These are phyloP conservation scores for Pectinophora gossypiella DNA, from an alignment of 1,140 invertebrate genomes.

Conservation along the genomic window DNA sequence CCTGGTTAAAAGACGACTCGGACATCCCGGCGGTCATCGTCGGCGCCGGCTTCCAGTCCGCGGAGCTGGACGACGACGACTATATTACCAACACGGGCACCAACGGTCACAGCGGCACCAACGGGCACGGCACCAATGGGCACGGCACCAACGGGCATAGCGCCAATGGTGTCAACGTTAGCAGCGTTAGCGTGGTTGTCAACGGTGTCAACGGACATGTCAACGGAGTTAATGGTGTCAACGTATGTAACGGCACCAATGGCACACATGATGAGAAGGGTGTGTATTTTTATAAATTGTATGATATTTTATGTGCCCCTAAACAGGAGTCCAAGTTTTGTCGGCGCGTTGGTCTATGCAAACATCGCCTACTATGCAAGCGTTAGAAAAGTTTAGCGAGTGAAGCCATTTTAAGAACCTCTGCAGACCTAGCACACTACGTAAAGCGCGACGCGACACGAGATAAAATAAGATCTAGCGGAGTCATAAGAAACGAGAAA, in stretches of 20 bases:
- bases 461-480: no score
- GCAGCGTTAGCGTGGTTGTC: no score
- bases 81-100: background rate
- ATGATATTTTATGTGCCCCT: background rate
- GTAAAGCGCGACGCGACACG: no score
- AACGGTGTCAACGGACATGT: constrained; percentile 32
- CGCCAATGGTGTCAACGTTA: constrained; percentile 23
- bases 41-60: constrained; percentile 42
- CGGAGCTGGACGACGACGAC: constrained; percentile 47
- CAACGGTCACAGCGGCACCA: constrained; percentile 3
- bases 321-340: no score
- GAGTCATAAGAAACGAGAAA: no score
- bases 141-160: constrained; percentile 15
- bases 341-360: no score
- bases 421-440: no score
- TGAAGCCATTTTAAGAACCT: no score
- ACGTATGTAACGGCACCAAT: constrained; percentile 35
- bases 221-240: constrained; percentile 22
- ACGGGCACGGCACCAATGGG: background rate
- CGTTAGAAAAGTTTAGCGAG: no score
- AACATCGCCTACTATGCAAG: no score
- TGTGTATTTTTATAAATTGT: constrained; percentile 7
- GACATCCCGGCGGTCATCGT: constrained; percentile 52
- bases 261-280: constrained; percentile 49
- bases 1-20: constrained; percentile 76